These are phyloP conservation scores for Apostichopus parvimensis DNA, from an alignment of 35 echinoderm and acorn worm species.

Conservation along the genomic window DNA sequence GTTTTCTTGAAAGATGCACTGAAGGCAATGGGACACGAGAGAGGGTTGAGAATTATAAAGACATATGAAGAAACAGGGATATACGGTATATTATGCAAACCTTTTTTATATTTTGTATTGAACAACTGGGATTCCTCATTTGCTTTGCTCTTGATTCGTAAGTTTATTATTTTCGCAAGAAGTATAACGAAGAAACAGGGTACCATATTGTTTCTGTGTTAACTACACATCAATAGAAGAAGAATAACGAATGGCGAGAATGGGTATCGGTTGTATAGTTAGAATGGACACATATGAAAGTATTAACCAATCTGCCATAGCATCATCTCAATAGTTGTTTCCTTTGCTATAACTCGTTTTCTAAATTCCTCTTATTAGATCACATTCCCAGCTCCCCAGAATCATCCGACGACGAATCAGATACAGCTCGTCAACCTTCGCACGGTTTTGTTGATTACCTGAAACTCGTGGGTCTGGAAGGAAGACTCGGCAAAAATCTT, in stretches of 20 bases:
- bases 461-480: background rate
- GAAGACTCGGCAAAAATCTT: background rate
- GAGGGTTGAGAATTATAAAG: background rate
- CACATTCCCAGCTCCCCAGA: slow-evolving; percentile 31
- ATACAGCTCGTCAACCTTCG: background rate
- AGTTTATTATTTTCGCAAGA: too few relatives aligned
- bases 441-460: background rate
- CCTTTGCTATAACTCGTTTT: background rate
- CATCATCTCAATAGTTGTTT: too few relatives aligned
- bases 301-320: too few relatives aligned
- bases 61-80: background rate
- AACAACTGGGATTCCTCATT: too few relatives aligned
- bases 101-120: too few relatives aligned
- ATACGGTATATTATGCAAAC: background rate
- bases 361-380: background rate
- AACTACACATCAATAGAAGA: too few relatives aligned
- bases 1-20: background rate
- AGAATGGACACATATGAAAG: too few relatives aligned
- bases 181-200: too few relatives aligned
- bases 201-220: too few relatives aligned
- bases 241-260: too few relatives aligned
- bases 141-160: too few relatives aligned
- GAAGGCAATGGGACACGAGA: background rate
- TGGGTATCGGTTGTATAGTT: too few relatives aligned
- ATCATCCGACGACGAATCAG: background rate